Conservation (phyloP, 1,140 invertebrate genomes). For the Pseudomyrmex pallidus region DNA sequence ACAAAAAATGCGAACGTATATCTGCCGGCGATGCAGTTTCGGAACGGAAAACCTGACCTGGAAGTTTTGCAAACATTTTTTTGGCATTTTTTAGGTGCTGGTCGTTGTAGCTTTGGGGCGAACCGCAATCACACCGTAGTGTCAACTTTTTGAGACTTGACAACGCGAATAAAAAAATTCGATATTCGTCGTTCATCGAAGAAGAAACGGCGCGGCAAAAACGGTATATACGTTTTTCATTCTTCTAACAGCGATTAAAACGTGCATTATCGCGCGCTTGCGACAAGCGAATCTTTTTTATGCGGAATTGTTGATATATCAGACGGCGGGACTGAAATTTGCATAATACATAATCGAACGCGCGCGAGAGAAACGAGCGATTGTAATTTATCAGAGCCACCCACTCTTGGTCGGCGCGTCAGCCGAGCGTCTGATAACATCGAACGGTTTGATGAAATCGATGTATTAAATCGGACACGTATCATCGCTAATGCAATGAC, state of each 20-base stretch:
- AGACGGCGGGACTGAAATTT: constrained; percentile 7
- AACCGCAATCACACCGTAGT: neutral
- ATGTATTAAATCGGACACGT: constrained; percentile 44
- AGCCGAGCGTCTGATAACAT: constrained; percentile 26
- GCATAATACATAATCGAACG: constrained; percentile 9
- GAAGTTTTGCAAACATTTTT: constrained; percentile 32
- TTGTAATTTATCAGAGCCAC: constrained; percentile 42
- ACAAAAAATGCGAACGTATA: constrained; percentile 22
- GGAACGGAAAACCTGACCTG: neutral
- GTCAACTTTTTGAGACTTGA: constrained; percentile 12
- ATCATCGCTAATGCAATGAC: constrained; percentile 35
- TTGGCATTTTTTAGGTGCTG: constrained; percentile 10
- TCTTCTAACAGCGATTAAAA: neutral
- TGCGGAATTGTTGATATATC: neutral
- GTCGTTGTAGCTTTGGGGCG: neutral
- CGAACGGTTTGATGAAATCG: constrained; percentile 41
- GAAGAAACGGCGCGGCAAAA: neutral
- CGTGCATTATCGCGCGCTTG: neutral
- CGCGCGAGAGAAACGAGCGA: constrained; percentile 3
- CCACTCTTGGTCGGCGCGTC: constrained; percentile 25
- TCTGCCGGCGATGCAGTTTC: neutral
- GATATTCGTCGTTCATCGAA: neutral
- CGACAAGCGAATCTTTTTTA: neutral
- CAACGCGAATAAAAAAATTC: neutral
- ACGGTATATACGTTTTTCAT: neutral